Percentiles rank a stretch among this genome's conserved stretches.
phyloP scores from a whole-genome alignment of 1,140 invertebrate genomes.

The Cydia strobilella region DNA sequence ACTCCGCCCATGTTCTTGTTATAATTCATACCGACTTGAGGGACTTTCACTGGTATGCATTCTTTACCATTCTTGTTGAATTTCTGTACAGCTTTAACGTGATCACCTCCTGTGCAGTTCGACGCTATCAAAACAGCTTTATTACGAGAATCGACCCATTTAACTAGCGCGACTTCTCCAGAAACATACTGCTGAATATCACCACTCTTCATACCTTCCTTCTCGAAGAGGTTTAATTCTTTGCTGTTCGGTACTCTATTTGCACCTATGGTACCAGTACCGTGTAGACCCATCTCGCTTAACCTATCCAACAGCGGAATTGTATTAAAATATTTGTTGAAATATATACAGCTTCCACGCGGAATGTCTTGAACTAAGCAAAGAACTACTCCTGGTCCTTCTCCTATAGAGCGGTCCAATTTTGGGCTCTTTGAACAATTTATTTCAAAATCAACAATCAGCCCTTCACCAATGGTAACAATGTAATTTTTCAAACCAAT shows the following conservation, averaged over 20 bases:
- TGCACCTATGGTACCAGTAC: no score
- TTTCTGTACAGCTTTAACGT: no score
- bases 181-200: conserved; percentile 33
- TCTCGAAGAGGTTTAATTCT: conserved; percentile 29
- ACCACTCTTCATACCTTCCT: conserved; percentile 27
- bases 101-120: conserved; percentile 32
- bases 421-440: conserved; percentile 33
- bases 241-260: no score
- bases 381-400: conserved; percentile 33
- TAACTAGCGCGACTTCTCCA: conserved; percentile 25
- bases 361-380: conserved; percentile 33
- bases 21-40: no score
- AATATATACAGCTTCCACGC: conserved; percentile 35
- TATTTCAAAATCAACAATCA: conserved; percentile 44
- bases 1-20: no score
- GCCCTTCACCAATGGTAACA: conserved; percentile 36
- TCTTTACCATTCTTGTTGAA: no score
- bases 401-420: conserved; percentile 29
- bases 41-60: no score
- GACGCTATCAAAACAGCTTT: conserved; percentile 36
- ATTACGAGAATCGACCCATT: conserved; percentile 35
- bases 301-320: neutral
- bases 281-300: no score
- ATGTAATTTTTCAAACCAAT: no score
- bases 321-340: conserved; percentile 37